Evolutionary conservation across 2,888 invertebrate genomes (phyloP), one percentile per base, ranked within the genome.

Genomic region (Anarsia innoxiella): DNA sequence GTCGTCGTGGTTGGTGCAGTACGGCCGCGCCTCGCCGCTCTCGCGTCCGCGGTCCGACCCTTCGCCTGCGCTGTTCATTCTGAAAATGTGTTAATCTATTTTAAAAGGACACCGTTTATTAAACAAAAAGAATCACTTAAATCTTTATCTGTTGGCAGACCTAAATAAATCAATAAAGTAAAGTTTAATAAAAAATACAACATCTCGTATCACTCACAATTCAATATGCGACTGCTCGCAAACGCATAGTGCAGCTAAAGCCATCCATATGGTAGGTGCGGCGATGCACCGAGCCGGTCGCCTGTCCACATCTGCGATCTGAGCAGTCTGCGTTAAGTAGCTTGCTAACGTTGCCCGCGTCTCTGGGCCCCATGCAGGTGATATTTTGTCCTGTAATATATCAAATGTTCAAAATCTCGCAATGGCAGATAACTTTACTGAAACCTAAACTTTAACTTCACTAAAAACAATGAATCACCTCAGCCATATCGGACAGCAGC

Each of bases 1-100:
- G 67, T 99, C 99, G 65, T 99, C 99, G 72, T 99, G 99, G 76
- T 99, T 99, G 34, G 90, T 91, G 78, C 99, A 99, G 46, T 93
- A 90, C 4, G 95, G 93, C 62, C 96, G 87, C 2, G 79, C 87
- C 1, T 68, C 61, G 34, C 42, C 50, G 1, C 59, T 49, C 0
- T 63, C 65, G 1, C 67, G 63, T 0, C 42, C 49, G 6, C 66
- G 53, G 0, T 66, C 73, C 2, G 67, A 67, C 0, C 56, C 59
- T 0, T 70, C 71, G n/a, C 57, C 53, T 0, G 42, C n/a, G n/a
- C n/a, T 41, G 44, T 68, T 70, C 27, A 68, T 58, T 1, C 72
- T 73, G 43, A 0, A 16, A n/a, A n/a, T n/a, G n/a, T n/a, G n/a
- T n/a, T n/a, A n/a, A n/a, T n/a, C n/a, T n/a, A n/a, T n/a, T n/a